Percentiles rank a stretch among this genome's conserved stretches.
Conservation (phyloP, 2,113 vertebrate genomes). For the Rhodinocichla rosea region DNA sequence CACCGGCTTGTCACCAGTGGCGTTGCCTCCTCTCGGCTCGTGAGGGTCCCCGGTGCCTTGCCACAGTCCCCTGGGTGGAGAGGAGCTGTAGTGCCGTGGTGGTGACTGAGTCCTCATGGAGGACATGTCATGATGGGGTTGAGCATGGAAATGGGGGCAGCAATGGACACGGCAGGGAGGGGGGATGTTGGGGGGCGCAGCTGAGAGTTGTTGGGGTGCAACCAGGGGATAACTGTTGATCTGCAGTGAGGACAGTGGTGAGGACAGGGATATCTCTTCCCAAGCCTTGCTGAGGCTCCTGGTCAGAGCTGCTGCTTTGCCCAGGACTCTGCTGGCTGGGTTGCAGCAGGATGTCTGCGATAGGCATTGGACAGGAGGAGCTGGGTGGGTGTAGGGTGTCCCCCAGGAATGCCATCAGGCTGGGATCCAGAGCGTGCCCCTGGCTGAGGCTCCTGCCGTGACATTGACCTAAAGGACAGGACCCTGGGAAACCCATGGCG, state of each 20-base stretch:
- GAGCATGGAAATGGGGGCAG: background rate
- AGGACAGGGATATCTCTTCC: background rate
- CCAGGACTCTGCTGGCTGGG: background rate
- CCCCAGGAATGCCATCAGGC: background rate
- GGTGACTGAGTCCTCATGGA: background rate
- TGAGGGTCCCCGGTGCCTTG: fast-evolving
- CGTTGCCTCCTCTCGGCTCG: fast-evolving
- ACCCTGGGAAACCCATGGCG: background rate
- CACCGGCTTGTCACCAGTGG: fast-evolving
- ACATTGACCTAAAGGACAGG: background rate
- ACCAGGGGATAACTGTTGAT: background rate
- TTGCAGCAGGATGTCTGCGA: background rate
- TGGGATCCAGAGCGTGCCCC: background rate
- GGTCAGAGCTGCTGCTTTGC: background rate
- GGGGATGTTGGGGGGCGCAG: background rate
- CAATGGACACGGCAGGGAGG: background rate
- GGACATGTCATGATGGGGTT: fast-evolving
- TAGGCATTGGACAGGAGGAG: background rate
- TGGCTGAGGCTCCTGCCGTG: background rate
- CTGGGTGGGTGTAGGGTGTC: fast-evolving
- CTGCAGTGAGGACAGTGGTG: background rate
- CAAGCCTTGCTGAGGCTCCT: background rate
- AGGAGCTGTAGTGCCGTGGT: fast-evolving
- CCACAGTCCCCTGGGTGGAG: fast-evolving
- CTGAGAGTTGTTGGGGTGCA: background rate